Base-by-base conservation (phyloP, 2,113 vertebrate genomes). In the Lamprotornis superbus region DNA sequence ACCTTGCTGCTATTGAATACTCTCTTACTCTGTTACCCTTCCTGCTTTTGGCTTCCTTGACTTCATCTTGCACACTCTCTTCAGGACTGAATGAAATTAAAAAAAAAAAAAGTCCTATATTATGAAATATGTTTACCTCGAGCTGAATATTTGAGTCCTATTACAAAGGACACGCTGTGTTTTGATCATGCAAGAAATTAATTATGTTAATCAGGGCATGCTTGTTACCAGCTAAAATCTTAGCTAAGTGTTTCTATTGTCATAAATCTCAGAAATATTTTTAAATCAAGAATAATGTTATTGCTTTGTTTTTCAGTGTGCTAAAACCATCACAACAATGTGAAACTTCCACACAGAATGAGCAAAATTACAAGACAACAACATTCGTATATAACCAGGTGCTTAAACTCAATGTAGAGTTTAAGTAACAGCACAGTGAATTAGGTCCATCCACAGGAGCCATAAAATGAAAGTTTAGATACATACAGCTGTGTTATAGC, bases 141-240 rank as follows among this genome's bases (percentile, higher is more conserved):
- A 92, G 37, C 23, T 85, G 57, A 89, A 85, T 37, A 82, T 87
- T 68, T 85, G 70, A 93, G 83, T 74, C 39, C 64, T 86, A 52
- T 67, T 80, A 70, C 33, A 90, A 94, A 92, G 67, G 82, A 93
- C 44, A 94, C 0, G 0, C 5, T 73, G 46, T 35, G 50, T 93
- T 97, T 90, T 89, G 68, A 93, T 92, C 79, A 92, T 90, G 47
- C 55, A 88, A 55, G 75, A 96, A 96, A 94, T 93, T 74, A 93
- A 95, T 83, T 83, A 75, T 80, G 42, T 61, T 95, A 90, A 96
- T 92, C 88, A 88, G 37, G 61, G 21, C 35, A 77, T 59, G 75
- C 76, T 86, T 92, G 28, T 86, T 96, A 88, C n/a, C 68, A 50
- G 63, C 61, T 86, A 74, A 92, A 95, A 91, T 80, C 53, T 80